Conservation (phyloP, 2,888 invertebrate genomes). For the Leucozona laternaria region DNA sequence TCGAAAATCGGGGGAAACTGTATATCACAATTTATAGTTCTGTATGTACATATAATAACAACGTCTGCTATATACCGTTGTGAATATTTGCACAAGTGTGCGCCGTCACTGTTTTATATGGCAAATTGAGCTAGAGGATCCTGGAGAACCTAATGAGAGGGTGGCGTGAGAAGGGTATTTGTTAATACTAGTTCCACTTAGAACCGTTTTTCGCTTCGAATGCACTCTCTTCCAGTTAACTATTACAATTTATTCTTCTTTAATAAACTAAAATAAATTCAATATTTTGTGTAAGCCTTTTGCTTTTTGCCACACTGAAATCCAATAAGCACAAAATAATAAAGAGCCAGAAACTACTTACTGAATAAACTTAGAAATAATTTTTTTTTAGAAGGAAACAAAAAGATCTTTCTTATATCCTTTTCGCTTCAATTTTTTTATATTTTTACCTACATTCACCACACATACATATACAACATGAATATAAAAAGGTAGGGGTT, state of each 20-base stretch:
- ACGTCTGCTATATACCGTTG: not conserved
- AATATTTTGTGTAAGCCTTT: not conserved
- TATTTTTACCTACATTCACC: not conserved
- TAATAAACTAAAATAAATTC: not conserved
- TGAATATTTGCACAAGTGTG: slow-evolving; percentile 1
- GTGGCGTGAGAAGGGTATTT: not conserved
- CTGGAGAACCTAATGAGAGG: not conserved
- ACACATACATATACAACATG: not conserved
- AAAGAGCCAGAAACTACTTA: not conserved
- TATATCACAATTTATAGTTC: not conserved
- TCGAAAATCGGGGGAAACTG: not conserved
- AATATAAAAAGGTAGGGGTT: not conserved
- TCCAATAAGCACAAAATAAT: not conserved
- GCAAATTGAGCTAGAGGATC: too few relatives aligned
- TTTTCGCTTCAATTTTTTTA: not conserved
- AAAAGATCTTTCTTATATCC: not conserved
- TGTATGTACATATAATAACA: not conserved
- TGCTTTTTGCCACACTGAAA: not conserved
- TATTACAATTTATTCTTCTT: too few relatives aligned
- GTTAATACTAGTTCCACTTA: not conserved
- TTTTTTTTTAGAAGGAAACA: slow-evolving; percentile 1
- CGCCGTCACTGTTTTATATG: not conserved
- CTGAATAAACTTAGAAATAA: not conserved
- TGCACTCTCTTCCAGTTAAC: not conserved
- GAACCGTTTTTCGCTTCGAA: not conserved